phyloP scores from a whole-genome alignment of 2,113 vertebrate species.

The Tautogolabrus adspersus region DNA sequence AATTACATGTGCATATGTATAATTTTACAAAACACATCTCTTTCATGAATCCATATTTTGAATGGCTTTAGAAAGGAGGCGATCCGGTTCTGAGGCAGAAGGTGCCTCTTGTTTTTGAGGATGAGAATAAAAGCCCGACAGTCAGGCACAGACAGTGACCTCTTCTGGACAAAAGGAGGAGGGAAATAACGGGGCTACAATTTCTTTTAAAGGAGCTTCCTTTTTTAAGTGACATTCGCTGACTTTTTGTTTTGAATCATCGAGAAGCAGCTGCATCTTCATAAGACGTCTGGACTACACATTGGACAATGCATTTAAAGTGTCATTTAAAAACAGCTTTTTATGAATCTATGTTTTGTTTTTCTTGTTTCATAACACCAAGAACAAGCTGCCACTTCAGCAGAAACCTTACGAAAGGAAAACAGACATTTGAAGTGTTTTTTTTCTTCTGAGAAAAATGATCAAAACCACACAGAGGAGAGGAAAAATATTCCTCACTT shows the following conservation, averaged over 20 bases:
- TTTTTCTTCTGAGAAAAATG: constrained; percentile 7
- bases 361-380: neutral
- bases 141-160: constrained; percentile 68
- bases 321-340: too few relatives aligned
- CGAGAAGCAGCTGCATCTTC: neutral
- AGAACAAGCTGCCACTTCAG: neutral
- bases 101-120: constrained; percentile 23
- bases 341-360: neutral
- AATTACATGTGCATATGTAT: constrained; percentile 82
- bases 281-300: neutral
- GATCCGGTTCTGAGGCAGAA: constrained; percentile 54
- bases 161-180: constrained; percentile 72
- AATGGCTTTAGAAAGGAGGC: constrained; percentile 74
- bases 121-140: neutral
- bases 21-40: constrained; percentile 69
- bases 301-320: neutral
- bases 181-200: neutral
- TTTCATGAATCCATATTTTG: constrained; percentile 73
- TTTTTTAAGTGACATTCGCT: neutral
- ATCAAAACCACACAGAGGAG: constrained; percentile 31
- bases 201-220: neutral
- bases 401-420: neutral
- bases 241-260: neutral
- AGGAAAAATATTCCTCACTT: constrained; percentile 13
- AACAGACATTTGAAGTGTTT: constrained; percentile 3